phyloP scores from a whole-genome alignment of 2,113 vertebrate genomes.

The Psettodes erumei region DNA sequence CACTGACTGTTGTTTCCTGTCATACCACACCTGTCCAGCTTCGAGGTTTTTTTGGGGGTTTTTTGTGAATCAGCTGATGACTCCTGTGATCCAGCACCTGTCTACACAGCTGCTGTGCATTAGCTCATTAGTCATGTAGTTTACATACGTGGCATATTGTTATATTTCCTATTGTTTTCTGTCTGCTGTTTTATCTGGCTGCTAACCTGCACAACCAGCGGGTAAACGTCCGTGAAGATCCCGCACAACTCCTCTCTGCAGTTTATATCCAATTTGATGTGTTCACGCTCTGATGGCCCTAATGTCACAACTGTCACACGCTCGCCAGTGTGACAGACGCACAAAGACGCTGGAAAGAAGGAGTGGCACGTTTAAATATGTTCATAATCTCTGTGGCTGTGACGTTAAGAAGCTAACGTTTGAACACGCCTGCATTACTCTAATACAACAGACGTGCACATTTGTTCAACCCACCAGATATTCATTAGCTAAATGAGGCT shows the following conservation, averaged over 20 bases:
- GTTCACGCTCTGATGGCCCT: slow-evolving; percentile 11
- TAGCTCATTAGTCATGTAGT: slow-evolving; percentile 17
- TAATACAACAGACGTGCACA: slow-evolving; percentile 29
- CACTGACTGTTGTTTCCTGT: slow-evolving; percentile 5
- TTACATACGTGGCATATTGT: background rate
- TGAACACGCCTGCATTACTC: slow-evolving; percentile 10
- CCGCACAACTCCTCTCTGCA: slow-evolving; percentile 3
- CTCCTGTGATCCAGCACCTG: slow-evolving; percentile 1
- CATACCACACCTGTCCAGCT: background rate
- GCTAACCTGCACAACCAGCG: background rate
- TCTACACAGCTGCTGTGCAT: slow-evolving; percentile 16
- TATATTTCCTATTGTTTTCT: background rate
- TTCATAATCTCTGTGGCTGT: background rate
- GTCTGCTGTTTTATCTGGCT: background rate
- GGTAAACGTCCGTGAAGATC: background rate
- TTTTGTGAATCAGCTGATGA: background rate
- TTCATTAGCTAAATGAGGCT: slow-evolving; percentile 53
- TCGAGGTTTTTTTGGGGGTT: background rate
- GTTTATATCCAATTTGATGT: slow-evolving; percentile 7
- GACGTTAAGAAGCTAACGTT: background rate
- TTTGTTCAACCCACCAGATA: background rate
- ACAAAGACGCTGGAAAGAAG: too few species aligned
- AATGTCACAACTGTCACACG: slow-evolving; percentile 21
- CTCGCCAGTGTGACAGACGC: too few species aligned
- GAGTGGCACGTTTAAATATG: background rate